These are phyloP conservation scores for Butorides virescens DNA, from an alignment of 2,113 vertebrate genomes.

Conservation along the genomic window DNA sequence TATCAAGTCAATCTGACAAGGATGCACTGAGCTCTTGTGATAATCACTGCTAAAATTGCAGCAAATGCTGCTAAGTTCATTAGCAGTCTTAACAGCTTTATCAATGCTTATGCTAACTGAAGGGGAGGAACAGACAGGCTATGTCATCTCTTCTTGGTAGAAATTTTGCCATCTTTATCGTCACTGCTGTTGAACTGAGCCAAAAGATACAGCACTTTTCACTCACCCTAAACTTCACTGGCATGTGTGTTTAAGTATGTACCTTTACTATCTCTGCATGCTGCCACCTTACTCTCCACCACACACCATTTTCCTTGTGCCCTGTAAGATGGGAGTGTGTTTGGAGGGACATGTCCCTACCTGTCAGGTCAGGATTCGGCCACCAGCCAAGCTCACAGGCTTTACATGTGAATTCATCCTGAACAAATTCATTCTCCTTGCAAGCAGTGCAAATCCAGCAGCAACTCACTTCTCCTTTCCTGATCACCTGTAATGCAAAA, in stretches of 20 bases:
- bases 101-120: neutral
- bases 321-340: neutral
- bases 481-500: slow-evolving; percentile 85
- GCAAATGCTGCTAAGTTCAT: neutral
- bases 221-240: neutral
- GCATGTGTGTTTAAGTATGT: neutral
- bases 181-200: neutral
- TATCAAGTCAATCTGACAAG: neutral
- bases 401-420: slow-evolving; percentile 98
- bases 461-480: slow-evolving; percentile 98
- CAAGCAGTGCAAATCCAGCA: slow-evolving; percentile 99
- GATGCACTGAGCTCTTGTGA: neutral
- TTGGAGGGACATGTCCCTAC: slow-evolving; percentile 63
- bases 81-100: neutral
- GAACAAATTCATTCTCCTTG: slow-evolving; percentile 95
- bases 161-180: neutral
- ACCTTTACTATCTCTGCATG: neutral
- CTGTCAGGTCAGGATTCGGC: slow-evolving; percentile 89
- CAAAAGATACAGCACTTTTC: neutral
- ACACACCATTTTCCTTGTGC: neutral
- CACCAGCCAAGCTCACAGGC: slow-evolving; percentile 97
- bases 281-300: neutral
- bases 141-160: neutral
- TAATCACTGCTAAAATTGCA: neutral
- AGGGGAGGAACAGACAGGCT: neutral